These are phyloP conservation scores for Sinosuthora webbiana DNA, from an alignment of 2,113 vertebrate genomes.

Conservation along the genomic window DNA sequence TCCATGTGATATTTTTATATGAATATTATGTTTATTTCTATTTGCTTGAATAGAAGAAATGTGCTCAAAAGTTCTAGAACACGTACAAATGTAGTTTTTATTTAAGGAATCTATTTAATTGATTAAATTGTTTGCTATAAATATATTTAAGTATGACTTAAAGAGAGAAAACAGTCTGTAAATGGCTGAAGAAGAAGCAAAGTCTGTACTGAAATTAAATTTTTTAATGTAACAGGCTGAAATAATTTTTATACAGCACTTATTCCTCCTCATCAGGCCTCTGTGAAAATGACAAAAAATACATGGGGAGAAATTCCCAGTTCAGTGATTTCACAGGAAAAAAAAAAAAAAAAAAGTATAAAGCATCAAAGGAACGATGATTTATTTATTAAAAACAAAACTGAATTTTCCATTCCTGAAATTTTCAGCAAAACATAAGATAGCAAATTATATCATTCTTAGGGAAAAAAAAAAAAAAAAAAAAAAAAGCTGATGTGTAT, in stretches of 20 bases:
- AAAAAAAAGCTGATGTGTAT: not conserved
- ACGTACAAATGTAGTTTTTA: constrained; percentile 49
- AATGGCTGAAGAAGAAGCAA: not conserved
- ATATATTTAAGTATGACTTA: constrained; percentile 3
- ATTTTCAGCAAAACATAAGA: not conserved
- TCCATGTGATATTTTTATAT: constrained; percentile 29
- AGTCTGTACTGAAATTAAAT: not conserved
- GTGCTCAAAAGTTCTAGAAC: constrained; percentile 50
- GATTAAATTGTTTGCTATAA: constrained; percentile 22
- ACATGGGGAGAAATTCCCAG: not conserved
- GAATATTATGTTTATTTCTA: constrained; percentile 56
- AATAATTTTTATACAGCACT: not conserved
- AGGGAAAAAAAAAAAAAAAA: not conserved
- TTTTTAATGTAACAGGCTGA: not conserved
- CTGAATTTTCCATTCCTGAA: not conserved
- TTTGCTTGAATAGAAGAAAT: constrained; percentile 34
- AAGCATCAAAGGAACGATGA: not conserved
- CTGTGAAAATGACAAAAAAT: not conserved
- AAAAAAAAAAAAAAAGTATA: not conserved
- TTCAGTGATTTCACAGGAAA: not conserved
- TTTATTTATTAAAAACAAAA: constrained; percentile 33
- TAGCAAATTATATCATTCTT: not conserved
- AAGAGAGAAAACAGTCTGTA: not conserved
- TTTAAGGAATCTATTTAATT: constrained; percentile 8
- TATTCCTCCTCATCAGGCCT: not conserved